Base-by-base conservation (phyloP, 2,113 vertebrate species). In the Ondatra zibethicus region DNA sequence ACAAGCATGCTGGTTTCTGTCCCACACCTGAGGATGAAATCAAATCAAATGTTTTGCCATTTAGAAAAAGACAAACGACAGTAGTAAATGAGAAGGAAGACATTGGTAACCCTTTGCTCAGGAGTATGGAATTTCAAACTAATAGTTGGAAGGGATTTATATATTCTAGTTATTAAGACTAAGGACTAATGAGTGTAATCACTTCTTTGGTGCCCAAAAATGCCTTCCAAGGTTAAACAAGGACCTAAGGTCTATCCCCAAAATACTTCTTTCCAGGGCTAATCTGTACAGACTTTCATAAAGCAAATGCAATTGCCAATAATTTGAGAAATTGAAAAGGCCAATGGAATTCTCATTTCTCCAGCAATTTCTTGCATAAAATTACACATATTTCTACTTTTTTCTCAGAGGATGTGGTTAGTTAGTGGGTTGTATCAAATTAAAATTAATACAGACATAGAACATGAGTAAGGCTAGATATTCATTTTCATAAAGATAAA, bases 371-470 rank as follows among this genome's bases (percentile, higher is more conserved):
- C 11, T 31, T 10, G 10, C 25, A 13, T 9, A n/a, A 31, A 61
- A 52, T 70, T 27, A 4, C 1, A 29, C 7, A 13, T 33, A 68
- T 21, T 13, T 45, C 16, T 7, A 19, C 42, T 29, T 55, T 19
- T 0, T 52, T 42, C 17, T 29, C 45, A 14, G 39, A 73, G 55
- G 25, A 47, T 7, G 27, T 7, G 25, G 5, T 36, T 2, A 39
- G 19, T 1, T 2, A 29, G 11, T 9, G 21, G 29, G 4, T 31
- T 21, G 47, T n/a, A 55, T 1, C 12, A 5, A 65, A 63, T 52
- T n/a, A 2, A 23, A 33, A 4, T 2, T 77, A 10, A 33, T 0
- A 4, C 31, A 39, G 2, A 7, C 36, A n/a, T 13, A 9, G 8
- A 7, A 25, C 1, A 39, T 31, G 0, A 9, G 1, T 23, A 25